Conservation (phyloP, 2,888 invertebrate genomes). For the Nymphalis polychloros region DNA sequence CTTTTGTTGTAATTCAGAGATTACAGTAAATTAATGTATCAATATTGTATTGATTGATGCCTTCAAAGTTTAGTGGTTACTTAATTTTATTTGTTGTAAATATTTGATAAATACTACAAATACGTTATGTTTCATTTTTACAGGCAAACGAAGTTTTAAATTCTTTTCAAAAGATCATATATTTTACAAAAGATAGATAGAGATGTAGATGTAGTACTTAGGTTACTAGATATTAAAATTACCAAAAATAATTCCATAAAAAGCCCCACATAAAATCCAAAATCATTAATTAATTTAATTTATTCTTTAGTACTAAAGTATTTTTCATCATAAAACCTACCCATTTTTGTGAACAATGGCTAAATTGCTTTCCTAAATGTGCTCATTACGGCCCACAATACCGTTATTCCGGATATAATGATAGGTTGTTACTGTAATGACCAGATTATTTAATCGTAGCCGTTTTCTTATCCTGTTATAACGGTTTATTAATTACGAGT, state of each 20-base stretch:
- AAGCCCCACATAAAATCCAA: neutral
- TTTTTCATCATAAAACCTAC: conserved; percentile 21
- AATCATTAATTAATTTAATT: neutral
- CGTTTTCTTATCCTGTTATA: conserved; percentile 17
- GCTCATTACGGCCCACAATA: conserved; percentile 37
- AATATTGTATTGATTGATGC: no score
- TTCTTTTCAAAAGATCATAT: no score
- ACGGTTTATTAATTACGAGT: conserved; percentile 25
- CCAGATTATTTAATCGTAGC: conserved; percentile 32
- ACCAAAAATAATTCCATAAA: neutral
- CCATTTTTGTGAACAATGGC: conserved; percentile 41
- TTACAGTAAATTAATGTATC: no score
- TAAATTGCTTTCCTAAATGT: conserved; percentile 35
- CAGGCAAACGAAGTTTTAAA: no score
- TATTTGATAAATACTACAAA: no score
- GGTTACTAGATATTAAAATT: neutral
- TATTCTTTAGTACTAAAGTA: conserved; percentile 13
- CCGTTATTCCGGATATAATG: conserved; percentile 32
- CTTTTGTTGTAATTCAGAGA: no score
- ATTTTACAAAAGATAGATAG: no score
- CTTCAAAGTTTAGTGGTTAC: no score
- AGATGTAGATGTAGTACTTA: no score
- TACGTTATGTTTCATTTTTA: no score
- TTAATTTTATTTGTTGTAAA: no score
- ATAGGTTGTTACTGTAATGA: conserved; percentile 33